Base-by-base conservation (phyloP, 1,140 invertebrate genomes). In the Trinorchestia longiramus region DNA sequence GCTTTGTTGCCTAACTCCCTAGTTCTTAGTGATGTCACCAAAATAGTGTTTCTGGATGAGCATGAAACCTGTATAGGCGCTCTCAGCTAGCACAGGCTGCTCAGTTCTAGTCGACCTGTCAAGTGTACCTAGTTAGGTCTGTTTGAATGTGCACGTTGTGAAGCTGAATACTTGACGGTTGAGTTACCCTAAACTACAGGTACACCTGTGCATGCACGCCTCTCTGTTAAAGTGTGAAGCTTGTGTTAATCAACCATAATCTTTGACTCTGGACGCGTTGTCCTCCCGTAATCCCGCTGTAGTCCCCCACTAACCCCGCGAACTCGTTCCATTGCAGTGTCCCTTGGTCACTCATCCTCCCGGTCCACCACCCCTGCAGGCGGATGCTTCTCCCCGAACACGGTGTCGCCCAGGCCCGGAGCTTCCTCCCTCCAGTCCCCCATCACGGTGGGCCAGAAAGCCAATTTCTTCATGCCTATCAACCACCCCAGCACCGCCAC, bases 391-490 rank as follows among this genome's bases (percentile, higher is more conserved):
- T 96, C 96, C 90, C 96, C 96, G n/a, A 96, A 92, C 77, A 96
- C 96, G 41, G 96, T 94, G 43, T 96, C 96, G 45, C 96, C 96
- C 40, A 95, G 96, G 98, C 92, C 92, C 28, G 92, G 92, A 43
- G 92, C 44, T 36, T 44, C 92, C 23, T 98, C 97, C 97, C 96
- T 96, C 53, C 96, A 96, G 98, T 97, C 97, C 98, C 97, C 98
- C 98, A 97, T 98, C 98, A 41, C 98, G 98, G 40, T 98, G 98
- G 98, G 97, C 95, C 98, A 98, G 95, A 97, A 98, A 96, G 98
- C 98, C 96, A 98, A 99, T 97, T 98, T 99, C 95, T 99, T 99
- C 97, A 98, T 99, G 98, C 99, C 99, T 43, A 99, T 99, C 97
- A 98, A 98, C 95, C 98, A 98, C 97, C 98, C 98, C 95, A 97